A percentile compares a stretch with the other conserved stretches of the same genome.
phyloP scores from a whole-genome alignment of 1,140 invertebrate genomes.

The Panulirus ornatus region DNA sequence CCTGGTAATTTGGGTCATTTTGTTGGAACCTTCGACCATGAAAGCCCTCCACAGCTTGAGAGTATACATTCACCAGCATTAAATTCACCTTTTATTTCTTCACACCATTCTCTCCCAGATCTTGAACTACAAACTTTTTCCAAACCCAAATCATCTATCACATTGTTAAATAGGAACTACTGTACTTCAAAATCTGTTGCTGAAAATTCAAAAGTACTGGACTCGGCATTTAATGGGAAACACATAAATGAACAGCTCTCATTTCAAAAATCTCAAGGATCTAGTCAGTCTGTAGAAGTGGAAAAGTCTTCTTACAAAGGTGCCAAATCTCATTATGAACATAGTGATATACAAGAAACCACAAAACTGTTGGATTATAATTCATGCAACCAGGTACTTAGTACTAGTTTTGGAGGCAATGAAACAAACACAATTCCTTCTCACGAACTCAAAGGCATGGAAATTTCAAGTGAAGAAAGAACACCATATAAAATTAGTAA shows the following conservation, averaged over 20 bases:
- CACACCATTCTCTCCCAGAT: background rate
- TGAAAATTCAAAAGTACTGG: background rate
- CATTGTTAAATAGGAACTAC: background rate
- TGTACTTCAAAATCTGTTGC: background rate
- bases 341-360: background rate
- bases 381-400: background rate
- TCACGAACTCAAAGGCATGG: background rate
- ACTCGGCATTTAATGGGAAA: background rate
- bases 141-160: background rate
- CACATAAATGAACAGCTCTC: background rate
- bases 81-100: background rate
- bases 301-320: background rate
- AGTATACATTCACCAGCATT: background rate
- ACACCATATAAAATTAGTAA: background rate
- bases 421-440: background rate
- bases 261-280: background rate
- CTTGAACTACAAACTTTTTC: background rate
- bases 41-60: background rate
- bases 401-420: background rate
- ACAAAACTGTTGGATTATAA: background rate
- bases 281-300: background rate
- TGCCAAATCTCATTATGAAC: background rate
- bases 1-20: background rate
- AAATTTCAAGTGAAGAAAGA: background rate
- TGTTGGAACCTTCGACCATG: background rate